These are phyloP conservation scores for Nephrotoma appendiculata DNA, from an alignment of 2,888 invertebrate species.

Conservation along the genomic window DNA sequence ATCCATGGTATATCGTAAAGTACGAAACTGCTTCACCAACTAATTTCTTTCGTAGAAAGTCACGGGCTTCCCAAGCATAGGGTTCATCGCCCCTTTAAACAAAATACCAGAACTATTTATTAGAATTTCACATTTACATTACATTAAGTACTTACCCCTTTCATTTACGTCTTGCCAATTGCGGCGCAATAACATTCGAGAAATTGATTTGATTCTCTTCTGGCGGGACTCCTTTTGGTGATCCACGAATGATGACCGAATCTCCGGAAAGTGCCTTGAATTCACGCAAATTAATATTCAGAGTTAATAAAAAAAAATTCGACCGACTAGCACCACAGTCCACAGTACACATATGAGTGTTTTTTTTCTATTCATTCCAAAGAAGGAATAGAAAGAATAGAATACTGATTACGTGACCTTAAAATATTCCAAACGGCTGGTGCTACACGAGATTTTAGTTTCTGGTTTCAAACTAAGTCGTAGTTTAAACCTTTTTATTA, in stretches of 20 bases:
- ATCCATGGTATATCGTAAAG: conserved; percentile 97
- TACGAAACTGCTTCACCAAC: conserved; percentile 84
- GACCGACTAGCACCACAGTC: not conserved
- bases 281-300: not conserved
- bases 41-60: conserved; percentile 82
- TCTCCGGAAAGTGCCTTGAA: conserved; percentile 88
- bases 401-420: no score
- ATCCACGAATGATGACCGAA: conserved; percentile 79
- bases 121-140: not conserved
- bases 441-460: no score
- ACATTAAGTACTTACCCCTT: conserved; percentile 6
- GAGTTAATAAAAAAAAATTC: no score
- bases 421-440: no score
- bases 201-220: conserved; percentile 85
- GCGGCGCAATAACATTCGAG: conserved; percentile 84
- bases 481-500: no score
- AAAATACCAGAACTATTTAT: not conserved
- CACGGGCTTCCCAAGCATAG: conserved; percentile 95
- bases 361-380: no score
- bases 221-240: conserved; percentile 71
- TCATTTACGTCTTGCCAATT: conserved; percentile 59
- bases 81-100: conserved; percentile 54
- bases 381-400: no score
- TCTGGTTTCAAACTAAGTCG: no score
- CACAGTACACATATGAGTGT: no score